Base-by-base conservation (phyloP, 2,888 invertebrate species). In the Horisme vitalbata region DNA sequence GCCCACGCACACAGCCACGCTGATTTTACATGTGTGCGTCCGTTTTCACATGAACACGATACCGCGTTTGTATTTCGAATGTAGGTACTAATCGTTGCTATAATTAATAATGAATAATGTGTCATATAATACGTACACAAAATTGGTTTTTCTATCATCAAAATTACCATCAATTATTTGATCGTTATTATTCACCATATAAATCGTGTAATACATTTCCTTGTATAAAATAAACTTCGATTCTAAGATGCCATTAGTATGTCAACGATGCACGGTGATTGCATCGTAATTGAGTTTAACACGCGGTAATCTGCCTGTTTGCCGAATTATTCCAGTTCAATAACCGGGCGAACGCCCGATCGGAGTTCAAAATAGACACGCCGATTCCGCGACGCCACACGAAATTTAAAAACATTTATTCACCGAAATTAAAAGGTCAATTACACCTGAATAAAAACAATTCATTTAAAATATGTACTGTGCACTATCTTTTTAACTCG, bases 311-410 rank as follows among this genome's bases (percentile, higher is more conserved):
- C 74, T 79, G 83, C 74, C 75, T 82, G 84, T 87, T 89, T 87
- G 88, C 88, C 88, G 88, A 89, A 88, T 85, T 85, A 85, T 84
- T 81, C 74, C 85, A 87, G 88, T 87, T 88, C 88, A 88, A 87
- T 83, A 86, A 89, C 87, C 87, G 83, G 79, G 82, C 30, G 80
- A 78, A 71, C 77, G 83, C 67, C 77, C 85, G 82, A 77, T 79
- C 79, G 79, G 39, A 38, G 84, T 86, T 84, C 84, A 79, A 81
- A 87, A 88, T 87, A 87, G 88, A 87, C 79, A 76, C 82, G 78
- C 14, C 45, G 49, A 49, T 44, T 49, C 49, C 33, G 50, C 50
- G 69, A 68, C 79, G 69, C 75, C 77, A 69, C 65, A 65, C 79
- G 66, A 64, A 39, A 39, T 52, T 52, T 15, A 38, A 45, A 45